Conservation (phyloP, 2,113 vertebrate species). For the Pithys albifrons region DNA sequence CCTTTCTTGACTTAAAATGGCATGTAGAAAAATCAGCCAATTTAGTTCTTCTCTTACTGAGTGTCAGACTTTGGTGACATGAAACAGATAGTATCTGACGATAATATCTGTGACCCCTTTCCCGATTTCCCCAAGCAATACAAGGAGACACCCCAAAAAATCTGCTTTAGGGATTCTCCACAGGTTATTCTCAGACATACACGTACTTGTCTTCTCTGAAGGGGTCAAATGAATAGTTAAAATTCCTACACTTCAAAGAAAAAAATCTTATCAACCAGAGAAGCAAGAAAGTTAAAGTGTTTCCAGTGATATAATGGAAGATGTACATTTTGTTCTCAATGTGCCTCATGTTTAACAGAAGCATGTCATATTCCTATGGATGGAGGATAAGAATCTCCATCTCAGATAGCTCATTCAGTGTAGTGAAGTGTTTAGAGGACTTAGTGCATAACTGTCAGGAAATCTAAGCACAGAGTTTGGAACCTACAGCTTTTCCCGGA, state of each 20-base stretch:
- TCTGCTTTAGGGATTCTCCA: rapidly evolving
- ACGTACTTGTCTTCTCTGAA: background rate
- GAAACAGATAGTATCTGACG: background rate
- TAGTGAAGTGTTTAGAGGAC: background rate
- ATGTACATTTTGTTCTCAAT: background rate
- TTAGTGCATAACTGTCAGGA: background rate
- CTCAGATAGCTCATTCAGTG: background rate
- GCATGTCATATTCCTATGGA: background rate
- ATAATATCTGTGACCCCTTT: background rate
- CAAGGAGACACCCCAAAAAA: background rate
- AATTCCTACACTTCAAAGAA: background rate
- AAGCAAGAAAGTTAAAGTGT: background rate
- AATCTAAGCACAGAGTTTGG: background rate
- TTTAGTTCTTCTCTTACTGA: background rate
- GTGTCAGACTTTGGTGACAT: background rate
- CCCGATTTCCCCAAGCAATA: background rate
- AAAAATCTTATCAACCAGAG: background rate
- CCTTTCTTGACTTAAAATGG: background rate
- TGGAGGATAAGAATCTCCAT: background rate
- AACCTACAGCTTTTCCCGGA: background rate
- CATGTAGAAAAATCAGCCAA: background rate
- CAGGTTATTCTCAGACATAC: background rate
- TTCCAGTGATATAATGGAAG: background rate
- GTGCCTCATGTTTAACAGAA: background rate
- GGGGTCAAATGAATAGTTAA: background rate